Evolutionary conservation across 2,113 vertebrate genomes (phyloP), one percentile per base, ranked within the genome.

Genomic region (Trematocara macrostoma): DNA sequence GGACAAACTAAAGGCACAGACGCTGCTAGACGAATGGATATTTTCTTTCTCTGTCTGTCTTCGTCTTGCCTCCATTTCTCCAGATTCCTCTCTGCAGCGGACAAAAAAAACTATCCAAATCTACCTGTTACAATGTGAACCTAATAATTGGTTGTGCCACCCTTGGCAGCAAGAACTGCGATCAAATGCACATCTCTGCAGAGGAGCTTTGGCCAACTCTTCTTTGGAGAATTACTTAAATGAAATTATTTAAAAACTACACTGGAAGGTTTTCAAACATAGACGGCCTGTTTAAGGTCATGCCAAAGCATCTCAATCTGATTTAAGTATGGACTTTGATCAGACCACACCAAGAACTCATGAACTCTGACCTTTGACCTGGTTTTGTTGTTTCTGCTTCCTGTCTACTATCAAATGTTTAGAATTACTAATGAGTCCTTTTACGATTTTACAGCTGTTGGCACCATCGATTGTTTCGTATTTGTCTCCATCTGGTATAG

Each of bases 1-100:
- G 96, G 96, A 97, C 96, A 85, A 96, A 96, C 94, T 97, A 95
- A 96, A 94, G 90, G 94, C 91, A 82, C 86, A 78, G 91, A 86
- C 55, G 91, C 92, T 90, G 85, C 85, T 88, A 89, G 95, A 94
- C 81, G 47, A 89, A 93, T 91, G 91, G 91, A 92, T 90, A 82
- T 88, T 89, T 89, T 83, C 85, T 93, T 87, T 80, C 82, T 89
- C 64, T 82, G 81, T 86, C 64, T 74, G 79, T 92, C 87, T 86
- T 86, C 81, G 14, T 85, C 79, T 85, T 49, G 10, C 29, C 56
- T n/a, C 47, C 78, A 16, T 84, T 52, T 87, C 69, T 91, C 69
- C 11, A 40, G 55, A 83, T 79, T 35, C 52, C 42, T 8, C 45
- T 81, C 80, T 88, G 59, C 59, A 38, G 10, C 45, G 7, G 78